These are phyloP conservation scores for Argentina silus DNA, from an alignment of 2,797 vertebrate species.

Conservation along the genomic window DNA sequence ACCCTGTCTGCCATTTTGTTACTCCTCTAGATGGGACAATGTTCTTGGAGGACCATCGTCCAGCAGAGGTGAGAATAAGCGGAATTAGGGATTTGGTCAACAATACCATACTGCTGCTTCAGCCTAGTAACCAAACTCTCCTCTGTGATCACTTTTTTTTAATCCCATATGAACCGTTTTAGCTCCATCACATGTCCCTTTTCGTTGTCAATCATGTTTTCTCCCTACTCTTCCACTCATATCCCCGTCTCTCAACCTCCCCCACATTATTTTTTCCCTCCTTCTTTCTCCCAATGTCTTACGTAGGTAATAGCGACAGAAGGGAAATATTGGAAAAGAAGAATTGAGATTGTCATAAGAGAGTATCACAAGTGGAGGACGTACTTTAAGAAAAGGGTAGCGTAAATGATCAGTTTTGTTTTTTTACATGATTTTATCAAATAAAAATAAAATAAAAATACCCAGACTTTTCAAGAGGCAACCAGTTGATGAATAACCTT, in stretches of 20 bases:
- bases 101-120: not conserved
- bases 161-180: not conserved
- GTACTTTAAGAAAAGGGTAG: constrained; percentile 98
- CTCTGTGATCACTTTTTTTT: constrained; percentile 12
- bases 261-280: not conserved
- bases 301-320: constrained; percentile 87
- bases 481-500: not conserved
- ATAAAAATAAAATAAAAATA: not conserved
- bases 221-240: not conserved
- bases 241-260: not conserved
- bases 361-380: constrained; percentile 99
- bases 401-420: not conserved
- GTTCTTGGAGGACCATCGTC: constrained; percentile 86
- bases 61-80: constrained; percentile 82
- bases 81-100: not conserved
- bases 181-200: not conserved
- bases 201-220: not conserved
- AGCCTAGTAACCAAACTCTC: constrained; percentile 7
- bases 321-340: constrained; percentile 93
- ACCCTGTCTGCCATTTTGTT: constrained; percentile 96
- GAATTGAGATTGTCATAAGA: constrained; percentile 95
- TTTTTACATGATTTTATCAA: constrained; percentile 3
- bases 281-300: constrained; percentile 4
- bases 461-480: not conserved
- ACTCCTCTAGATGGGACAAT: constrained; percentile 92